Evolutionary conservation across 2,113 vertebrate genomes (phyloP), one percentile per base, ranked within the genome.

Genomic region (Rattus rattus): DNA sequence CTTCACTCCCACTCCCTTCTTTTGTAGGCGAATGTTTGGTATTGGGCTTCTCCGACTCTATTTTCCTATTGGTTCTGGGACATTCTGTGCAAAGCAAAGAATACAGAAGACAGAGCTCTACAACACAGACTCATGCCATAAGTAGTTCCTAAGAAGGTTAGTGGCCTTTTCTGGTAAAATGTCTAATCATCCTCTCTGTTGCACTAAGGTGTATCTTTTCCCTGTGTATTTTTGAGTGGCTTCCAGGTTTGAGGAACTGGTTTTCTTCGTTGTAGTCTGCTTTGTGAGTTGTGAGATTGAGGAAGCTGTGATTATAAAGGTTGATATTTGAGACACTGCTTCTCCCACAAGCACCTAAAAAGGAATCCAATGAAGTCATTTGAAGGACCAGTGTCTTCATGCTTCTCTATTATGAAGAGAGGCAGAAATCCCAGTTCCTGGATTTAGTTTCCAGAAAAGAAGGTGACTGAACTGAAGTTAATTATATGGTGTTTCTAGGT

Each of bases 341-440:
- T 95, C 65, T 70, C 52, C 16, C 9, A 92, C 12, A 26, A 49
- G 28, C 8, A 88, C 69, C 79, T 84, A 89, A 47, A 43, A 95
- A 96, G 52, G 61, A 72, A 80, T 20, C 36, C 33, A 84, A 85
- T 92, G 65, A 52, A 88, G 83, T 84, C 86, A 90, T 39, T 33
- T 19, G 61, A 76, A 96, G 39, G 10, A 75, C 69, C 65, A 92
- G 49, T 9, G 5, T 75, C n/a, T 97, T 97, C 81, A 69, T 93
- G 88, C n/a, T 88, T 80, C 59, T 63, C 54, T 52, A 11, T 17
- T 80, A 92, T 89, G 95, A 97, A 88, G 33, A 76, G 67, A 92
- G 61, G 73, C 79, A 61, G 20, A 94, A 93, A 85, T 97, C 95
- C 98, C 13, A 17, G 93, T 96, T 92, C 85, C 67, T 87, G 76